Conservation (phyloP, 2,888 invertebrate species). For the Torymus aiolomorphi region DNA sequence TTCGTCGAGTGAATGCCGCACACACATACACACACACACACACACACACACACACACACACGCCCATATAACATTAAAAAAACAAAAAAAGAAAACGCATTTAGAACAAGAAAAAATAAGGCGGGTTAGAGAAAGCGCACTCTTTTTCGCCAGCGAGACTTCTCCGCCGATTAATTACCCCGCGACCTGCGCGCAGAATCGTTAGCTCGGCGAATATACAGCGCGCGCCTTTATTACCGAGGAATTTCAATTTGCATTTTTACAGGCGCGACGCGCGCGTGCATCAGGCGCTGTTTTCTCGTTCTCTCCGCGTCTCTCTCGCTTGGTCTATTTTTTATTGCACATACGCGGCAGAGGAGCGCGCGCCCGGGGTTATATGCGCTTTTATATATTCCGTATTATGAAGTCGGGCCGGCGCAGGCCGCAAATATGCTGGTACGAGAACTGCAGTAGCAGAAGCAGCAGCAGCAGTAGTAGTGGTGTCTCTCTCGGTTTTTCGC, state of each 20-base stretch:
- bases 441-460: too few relatives aligned
- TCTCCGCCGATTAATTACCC: conserved; percentile 41
- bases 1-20: conserved; percentile 2
- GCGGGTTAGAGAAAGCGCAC: not conserved
- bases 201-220: conserved; percentile 47
- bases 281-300: not conserved
- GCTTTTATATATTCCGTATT: conserved; percentile 27
- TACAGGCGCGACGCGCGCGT: conserved; percentile 10
- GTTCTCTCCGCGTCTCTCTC: not conserved
- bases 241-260: conserved; percentile 57
- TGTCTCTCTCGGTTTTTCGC: too few relatives aligned
- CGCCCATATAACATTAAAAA: not conserved
- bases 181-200: conserved; percentile 30
- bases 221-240: conserved; percentile 40
- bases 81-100: not conserved
- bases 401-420: conserved; percentile 17
- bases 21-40: too few relatives aligned
- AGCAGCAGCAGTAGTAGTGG: too few relatives aligned
- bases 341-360: too few relatives aligned
- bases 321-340: conserved; percentile 9
- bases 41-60: too few relatives aligned
- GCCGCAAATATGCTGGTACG: conserved; percentile 33
- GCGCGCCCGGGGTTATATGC: conserved; percentile 9
- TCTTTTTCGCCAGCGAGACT: too few relatives aligned
- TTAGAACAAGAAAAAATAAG: not conserved